Evolutionary conservation across 2,113 vertebrate genomes (phyloP).

Genomic region (Ariopsis seemanni): DNA sequence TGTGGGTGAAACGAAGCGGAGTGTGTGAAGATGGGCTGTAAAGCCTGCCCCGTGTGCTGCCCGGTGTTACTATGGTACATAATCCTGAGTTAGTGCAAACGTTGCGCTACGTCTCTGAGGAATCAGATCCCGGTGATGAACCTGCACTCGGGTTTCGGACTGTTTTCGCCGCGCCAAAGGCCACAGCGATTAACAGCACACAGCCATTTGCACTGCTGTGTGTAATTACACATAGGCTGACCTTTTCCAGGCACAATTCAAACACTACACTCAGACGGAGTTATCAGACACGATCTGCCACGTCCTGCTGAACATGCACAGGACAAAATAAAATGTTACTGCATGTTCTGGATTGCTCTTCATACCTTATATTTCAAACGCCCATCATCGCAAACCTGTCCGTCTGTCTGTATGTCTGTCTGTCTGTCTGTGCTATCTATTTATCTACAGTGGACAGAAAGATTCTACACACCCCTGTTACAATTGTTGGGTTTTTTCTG

Average conservation of each 20-base stretch:
- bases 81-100: conserved; percentile 50
- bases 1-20: conserved; percentile 39
- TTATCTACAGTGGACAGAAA: background rate
- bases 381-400: background rate
- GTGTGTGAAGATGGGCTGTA: background rate
- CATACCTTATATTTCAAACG: background rate
- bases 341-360: background rate
- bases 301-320: background rate
- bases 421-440: background rate
- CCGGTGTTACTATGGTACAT: conserved; percentile 62
- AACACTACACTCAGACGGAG: background rate
- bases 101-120: conserved; percentile 11
- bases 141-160: conserved; percentile 46
- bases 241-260: background rate
- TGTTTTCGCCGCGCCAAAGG: conserved; percentile 41
- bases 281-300: background rate
- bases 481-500: background rate
- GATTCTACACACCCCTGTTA: background rate
- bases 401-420: background rate
- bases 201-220: conserved; percentile 22
- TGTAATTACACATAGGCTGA: conserved; percentile 29
- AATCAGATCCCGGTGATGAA: conserved; percentile 37
- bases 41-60: conserved; percentile 16
- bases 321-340: background rate
- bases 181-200: conserved; percentile 44